Evolutionary conservation across 2,888 invertebrate species (phyloP).

Genomic region (Xestia xanthographa): DNA sequence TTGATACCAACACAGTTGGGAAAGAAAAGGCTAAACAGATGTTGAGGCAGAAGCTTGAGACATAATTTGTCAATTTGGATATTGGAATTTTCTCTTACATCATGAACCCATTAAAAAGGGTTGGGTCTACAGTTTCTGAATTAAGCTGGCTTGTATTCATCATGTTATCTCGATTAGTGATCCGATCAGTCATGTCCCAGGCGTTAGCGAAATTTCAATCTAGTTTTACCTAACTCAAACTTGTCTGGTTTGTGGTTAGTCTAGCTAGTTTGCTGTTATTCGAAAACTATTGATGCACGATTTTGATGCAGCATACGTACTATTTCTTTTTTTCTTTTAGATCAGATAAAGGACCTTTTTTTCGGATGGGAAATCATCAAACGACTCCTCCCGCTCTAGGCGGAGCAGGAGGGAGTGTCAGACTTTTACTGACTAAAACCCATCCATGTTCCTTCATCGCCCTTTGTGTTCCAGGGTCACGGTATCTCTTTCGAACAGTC

Average conservation of each 20-base stretch:
- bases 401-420: no score
- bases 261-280: conserved; percentile 6
- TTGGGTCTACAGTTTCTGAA: conserved; percentile 18
- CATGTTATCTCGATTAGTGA: conserved; percentile 38
- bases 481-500: no score
- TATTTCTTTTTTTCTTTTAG: no score
- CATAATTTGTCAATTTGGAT: neutral
- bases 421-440: no score
- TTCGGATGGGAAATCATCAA: no score
- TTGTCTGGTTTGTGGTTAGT: conserved; percentile 10
- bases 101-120: neutral
- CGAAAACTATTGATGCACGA: neutral
- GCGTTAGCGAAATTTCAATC: conserved; percentile 30
- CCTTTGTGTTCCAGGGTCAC: no score
- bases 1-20: neutral
- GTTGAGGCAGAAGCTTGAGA: neutral
- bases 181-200: conserved; percentile 20
- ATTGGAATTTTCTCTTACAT: neutral
- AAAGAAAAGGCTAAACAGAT: neutral
- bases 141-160: conserved; percentile 13
- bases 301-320: neutral
- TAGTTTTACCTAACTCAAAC: neutral
- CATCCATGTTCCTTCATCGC: no score
- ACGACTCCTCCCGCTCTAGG: no score
- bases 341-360: no score